Base-by-base conservation (phyloP, 2,797 vertebrate species). In the Neosilurus mollespiculum region DNA sequence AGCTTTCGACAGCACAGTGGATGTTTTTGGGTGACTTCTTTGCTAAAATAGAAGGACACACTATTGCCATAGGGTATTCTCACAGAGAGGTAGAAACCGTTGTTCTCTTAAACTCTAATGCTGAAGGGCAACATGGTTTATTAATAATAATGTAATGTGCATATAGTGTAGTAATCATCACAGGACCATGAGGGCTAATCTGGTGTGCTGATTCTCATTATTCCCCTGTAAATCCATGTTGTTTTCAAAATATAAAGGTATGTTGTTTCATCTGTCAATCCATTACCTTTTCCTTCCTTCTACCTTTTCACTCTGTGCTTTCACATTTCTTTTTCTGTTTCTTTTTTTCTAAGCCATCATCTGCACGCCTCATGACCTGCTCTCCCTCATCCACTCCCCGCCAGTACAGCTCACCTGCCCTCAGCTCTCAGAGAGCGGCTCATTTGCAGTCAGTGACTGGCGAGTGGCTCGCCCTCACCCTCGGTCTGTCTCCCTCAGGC, bases 401-500 rank as follows among this genome's bases (percentile, higher is more conserved):
- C 51, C 88, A 84, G 64, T 53, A 71, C 16, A 62, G 78, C 49
- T 86, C 87, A 37, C 88, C 85, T 58, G 87, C 82, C 53, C 86
- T 82, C 70, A 85, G 87, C 66, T 82, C 15, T 81, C 92, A 92
- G 81, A 91, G 81, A 88, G 80, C 83, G 5, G 87, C 89, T 84
- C 86, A 88, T 87, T 87, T 93, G 66, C 92, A 87, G 61, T 87
- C 89, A 83, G 58, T 90, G 69, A 83, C 88, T 88, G 90, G 80
- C 70, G 92, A 92, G 79, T 90, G 91, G 86, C 86, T 94, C 34
- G 90, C 94, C 82, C 88, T 91, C 81, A 93, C 90, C 86, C 82
- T 89, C 81, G 88, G 82, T 49, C 85, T 88, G 87, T 92, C 92
- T 80, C 90, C 92, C 59, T 90, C 91, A 87, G 91, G 83, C 78